These are phyloP conservation scores for Apodemia hepburni DNA, from an alignment of 2,888 invertebrate genomes.

Conservation along the genomic window DNA sequence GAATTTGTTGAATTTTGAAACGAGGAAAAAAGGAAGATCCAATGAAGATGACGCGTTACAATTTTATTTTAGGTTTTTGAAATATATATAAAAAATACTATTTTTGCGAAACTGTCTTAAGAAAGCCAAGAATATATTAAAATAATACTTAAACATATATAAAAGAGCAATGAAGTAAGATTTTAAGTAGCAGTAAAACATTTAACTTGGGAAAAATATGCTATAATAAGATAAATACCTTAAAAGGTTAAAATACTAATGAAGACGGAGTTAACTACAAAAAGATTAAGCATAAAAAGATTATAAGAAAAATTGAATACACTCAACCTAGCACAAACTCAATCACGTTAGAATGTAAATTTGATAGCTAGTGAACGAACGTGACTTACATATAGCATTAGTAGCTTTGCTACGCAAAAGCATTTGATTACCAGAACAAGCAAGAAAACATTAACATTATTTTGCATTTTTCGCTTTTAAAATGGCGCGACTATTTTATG, in stretches of 20 bases:
- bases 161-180: too few relatives aligned
- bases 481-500: neutral
- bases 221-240: neutral
- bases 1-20: too few relatives aligned
- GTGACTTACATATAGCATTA: neutral
- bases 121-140: too few relatives aligned
- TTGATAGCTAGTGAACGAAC: slow-evolving; percentile 3
- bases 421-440: neutral
- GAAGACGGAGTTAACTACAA: neutral
- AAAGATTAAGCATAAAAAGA: neutral
- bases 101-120: too few relatives aligned
- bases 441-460: slow-evolving; percentile 8
- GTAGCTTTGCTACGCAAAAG: slow-evolving; percentile 4
- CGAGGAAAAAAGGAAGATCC: too few relatives aligned
- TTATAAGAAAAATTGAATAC: neutral
- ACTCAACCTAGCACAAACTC: neutral
- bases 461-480: slow-evolving; percentile 10
- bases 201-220: too few relatives aligned
- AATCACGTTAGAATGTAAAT: neutral
- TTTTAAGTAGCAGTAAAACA: too few relatives aligned
- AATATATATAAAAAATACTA: too few relatives aligned
- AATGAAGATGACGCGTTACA: too few relatives aligned
- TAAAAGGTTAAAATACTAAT: neutral
- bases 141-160: too few relatives aligned
- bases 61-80: too few relatives aligned